Conservation (phyloP, 2,888 invertebrate genomes). For the Dynastes hyllus region DNA sequence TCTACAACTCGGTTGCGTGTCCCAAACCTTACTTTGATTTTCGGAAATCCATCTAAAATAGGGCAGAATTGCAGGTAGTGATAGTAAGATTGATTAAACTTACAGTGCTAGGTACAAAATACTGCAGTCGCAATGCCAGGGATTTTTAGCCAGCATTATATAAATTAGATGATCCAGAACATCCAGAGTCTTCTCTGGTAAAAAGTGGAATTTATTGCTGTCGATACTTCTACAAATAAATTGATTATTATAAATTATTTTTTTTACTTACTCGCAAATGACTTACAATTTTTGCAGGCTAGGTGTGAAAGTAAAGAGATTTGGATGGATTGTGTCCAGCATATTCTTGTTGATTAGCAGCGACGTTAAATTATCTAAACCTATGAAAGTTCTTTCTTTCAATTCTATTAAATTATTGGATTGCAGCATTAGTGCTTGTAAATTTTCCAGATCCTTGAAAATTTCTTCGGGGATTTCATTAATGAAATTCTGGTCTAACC, state of each 20-base stretch:
- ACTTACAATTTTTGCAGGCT: constrained; percentile 83
- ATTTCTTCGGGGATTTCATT: constrained; percentile 74
- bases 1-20: constrained; percentile 80
- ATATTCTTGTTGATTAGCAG: constrained; percentile 83
- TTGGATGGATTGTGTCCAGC: constrained; percentile 77
- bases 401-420: constrained; percentile 80
- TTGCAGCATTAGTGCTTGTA: constrained; percentile 81
- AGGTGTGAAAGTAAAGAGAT: constrained; percentile 77
- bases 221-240: constrained; percentile 80
- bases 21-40: constrained; percentile 80
- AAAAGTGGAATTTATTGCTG: constrained; percentile 81
- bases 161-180: constrained; percentile 77
- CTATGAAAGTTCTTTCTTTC: constrained; percentile 76
- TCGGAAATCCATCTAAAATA: constrained; percentile 79
- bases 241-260: not conserved
- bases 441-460: constrained; percentile 74
- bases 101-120: constrained; percentile 82
- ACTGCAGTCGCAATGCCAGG: constrained; percentile 88
- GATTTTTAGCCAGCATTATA: constrained; percentile 83
- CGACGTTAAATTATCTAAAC: constrained; percentile 78
- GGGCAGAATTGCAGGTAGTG: not conserved
- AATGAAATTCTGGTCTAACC: constrained; percentile 81
- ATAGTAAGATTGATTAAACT: constrained; percentile 60
- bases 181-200: constrained; percentile 81
- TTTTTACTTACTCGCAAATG: not conserved